Evolutionary conservation across 2,113 vertebrate genomes (phyloP).

Genomic region (Gasterosteus aculeatus): DNA sequence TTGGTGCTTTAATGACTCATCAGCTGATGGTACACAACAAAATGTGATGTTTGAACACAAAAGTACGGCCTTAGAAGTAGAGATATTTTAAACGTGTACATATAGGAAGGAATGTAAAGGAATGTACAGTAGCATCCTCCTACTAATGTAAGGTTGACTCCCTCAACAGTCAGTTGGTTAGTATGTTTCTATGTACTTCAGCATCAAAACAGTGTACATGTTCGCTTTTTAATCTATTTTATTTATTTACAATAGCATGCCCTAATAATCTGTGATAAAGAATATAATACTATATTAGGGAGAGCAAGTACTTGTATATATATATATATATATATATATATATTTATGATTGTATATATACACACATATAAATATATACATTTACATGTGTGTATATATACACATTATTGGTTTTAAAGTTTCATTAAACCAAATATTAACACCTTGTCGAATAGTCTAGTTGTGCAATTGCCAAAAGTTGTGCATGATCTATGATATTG

Average conservation of each 20-base stretch:
- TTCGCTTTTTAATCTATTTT: constrained; percentile 20
- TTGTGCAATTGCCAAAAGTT: constrained; percentile 64
- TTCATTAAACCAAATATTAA: constrained; percentile 67
- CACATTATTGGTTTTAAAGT: constrained; percentile 62
- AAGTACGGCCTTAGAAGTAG: constrained; percentile 40
- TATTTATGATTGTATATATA: background rate
- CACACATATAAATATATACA: background rate
- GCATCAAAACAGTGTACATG: constrained; percentile 41
- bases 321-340: constrained; percentile 14
- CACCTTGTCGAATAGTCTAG: constrained; percentile 64
- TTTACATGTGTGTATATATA: background rate
- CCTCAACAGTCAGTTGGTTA: constrained; percentile 30
- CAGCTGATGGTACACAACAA: constrained; percentile 12
- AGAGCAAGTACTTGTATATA: constrained; percentile 49
- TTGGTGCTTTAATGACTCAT: constrained; percentile 60
- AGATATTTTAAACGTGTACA: constrained; percentile 58
- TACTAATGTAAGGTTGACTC: constrained; percentile 46
- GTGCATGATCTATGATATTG: constrained; percentile 73
- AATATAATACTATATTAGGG: constrained; percentile 52
- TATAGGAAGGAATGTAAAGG: constrained; percentile 58
- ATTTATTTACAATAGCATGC: constrained; percentile 70
- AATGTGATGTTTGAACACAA: constrained; percentile 14
- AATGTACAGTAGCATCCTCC: constrained; percentile 43
- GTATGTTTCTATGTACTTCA: constrained; percentile 47
- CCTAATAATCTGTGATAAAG: constrained; percentile 61